Evolutionary conservation across 2,797 vertebrate genomes (phyloP).

Genomic region (Mormyrus proboscirostris): DNA sequence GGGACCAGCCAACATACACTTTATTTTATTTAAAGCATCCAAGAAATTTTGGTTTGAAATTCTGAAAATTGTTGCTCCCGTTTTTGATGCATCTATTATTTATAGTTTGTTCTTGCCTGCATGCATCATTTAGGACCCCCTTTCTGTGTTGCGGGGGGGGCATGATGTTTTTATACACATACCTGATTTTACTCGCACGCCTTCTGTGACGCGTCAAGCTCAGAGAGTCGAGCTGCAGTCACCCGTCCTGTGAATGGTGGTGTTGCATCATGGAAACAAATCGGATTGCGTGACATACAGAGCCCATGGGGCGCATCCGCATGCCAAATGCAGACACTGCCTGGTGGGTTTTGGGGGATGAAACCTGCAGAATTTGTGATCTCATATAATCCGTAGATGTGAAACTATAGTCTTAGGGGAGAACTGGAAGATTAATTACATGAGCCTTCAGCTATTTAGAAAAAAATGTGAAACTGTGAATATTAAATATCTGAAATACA

Average conservation of each 20-base stretch:
- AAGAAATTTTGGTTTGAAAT: neutral
- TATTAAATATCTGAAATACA: neutral
- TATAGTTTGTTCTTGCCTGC: neutral
- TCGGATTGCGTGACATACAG: neutral
- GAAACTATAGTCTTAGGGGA: neutral
- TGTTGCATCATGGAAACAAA: neutral
- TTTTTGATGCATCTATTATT: constrained; percentile 15
- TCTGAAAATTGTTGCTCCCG: neutral
- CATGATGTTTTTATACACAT: neutral
- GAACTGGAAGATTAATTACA: neutral
- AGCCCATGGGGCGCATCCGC: neutral
- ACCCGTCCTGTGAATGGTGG: neutral
- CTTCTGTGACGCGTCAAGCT: neutral
- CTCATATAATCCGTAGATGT: neutral
- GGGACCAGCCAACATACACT: neutral
- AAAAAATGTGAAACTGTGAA: neutral
- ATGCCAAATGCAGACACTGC: neutral
- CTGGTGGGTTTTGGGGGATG: neutral
- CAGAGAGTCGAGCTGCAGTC: neutral
- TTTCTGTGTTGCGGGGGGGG: neutral
- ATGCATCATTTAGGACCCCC: constrained; percentile 11
- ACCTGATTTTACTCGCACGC: neutral
- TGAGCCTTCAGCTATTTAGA: neutral
- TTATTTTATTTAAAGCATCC: neutral
- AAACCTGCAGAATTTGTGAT: neutral